Evolutionary conservation across 2,888 invertebrate species (phyloP).

Genomic region (Xanthia icteritia): DNA sequence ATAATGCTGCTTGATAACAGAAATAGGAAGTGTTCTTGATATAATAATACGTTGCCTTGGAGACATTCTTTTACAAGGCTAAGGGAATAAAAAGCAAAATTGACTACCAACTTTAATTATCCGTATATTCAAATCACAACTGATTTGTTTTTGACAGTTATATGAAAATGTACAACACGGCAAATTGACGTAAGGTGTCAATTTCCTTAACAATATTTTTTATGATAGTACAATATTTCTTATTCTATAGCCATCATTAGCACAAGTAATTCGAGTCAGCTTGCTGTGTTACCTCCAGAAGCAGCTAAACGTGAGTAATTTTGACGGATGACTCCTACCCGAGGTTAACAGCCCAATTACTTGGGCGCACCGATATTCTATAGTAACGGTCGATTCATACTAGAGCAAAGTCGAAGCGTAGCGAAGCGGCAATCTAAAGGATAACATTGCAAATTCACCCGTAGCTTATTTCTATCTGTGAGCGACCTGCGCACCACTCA

Average conservation of each 20-base stretch:
- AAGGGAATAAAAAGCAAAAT: background rate
- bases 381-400: background rate
- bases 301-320: background rate
- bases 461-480: background rate
- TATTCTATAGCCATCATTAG: background rate
- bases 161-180: background rate
- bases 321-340: background rate
- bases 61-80: background rate
- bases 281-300: background rate
- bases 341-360: background rate
- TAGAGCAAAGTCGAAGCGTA: background rate
- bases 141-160: background rate
- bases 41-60: background rate
- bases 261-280: background rate
- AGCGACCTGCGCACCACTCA: too few relatives aligned
- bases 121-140: background rate
- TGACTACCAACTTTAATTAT: background rate
- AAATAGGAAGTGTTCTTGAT: background rate
- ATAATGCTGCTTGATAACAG: background rate
- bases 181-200: background rate
- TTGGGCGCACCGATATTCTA: background rate
- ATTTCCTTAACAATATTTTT: background rate
- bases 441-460: background rate
- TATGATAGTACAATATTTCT: background rate
- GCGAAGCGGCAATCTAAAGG: too few relatives aligned